Base-by-base conservation (phyloP, 2,888 invertebrate species). In the Siphlonurus alternatus region DNA sequence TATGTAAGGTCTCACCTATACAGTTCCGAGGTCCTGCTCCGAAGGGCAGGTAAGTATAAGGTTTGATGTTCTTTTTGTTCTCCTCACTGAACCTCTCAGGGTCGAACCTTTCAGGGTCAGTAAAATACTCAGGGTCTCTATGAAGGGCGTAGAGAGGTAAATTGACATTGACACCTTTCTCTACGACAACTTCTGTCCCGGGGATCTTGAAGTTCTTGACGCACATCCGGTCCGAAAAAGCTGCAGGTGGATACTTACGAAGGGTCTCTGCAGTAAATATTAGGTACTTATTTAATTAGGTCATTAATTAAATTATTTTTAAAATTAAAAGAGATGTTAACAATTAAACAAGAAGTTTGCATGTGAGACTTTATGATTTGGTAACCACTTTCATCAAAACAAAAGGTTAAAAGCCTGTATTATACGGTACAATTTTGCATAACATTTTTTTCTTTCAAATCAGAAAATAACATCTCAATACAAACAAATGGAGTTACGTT, bases 81-180 rank as follows among this genome's bases (percentile, higher is more conserved):
- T 70, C 70, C 0, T 67, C 63, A 1, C 63, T 66, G 70, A 83
- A 83, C 67, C 83, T 74, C 65, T 82, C 80, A 0, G 83, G 84
- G 70, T 80, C 76, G 69, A 83, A 84, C 38, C 68, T 69, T 53
- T 80, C 78, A 0, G 83, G 83, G 51, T 81, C 73, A 0, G 81
- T 79, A 69, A 78, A 83, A 71, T 79, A 78, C 65, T 79, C 75
- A 1, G 80, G 77, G 71, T 83, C 82, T 67, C 79, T 77, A 67
- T 84, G 84, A 59, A 84, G 70, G 1, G 79, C 81, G 69, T 78
- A 78, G 64, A 81, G 77, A 1, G 83, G 82, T 68, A 83, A 78
- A 15, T 80, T 71, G 1, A 82, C 77, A 1, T 79, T 74, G 67
- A 77, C 75, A 2, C 80, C 82, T 68, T 79, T 74, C 64, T 80